Base-by-base conservation (phyloP, 2,113 vertebrate genomes). In the Pampusana beccarii region DNA sequence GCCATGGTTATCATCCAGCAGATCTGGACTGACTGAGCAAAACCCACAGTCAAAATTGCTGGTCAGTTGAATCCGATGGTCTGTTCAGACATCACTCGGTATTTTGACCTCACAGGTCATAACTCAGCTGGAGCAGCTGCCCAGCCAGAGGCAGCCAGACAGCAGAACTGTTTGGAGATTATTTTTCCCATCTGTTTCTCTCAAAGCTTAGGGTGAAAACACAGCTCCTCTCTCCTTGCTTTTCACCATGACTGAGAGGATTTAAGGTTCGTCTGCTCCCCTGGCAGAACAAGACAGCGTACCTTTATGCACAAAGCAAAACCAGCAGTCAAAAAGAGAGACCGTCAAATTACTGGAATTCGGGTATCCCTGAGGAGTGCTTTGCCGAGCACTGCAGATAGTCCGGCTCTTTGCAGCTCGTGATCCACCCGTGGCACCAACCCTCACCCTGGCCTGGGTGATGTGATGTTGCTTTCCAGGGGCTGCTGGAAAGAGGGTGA, bases 121-220 rank as follows among this genome's bases (percentile, higher is more conserved):
- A 67, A 75, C 26, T 91, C 70, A 83, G 79, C 82, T 77, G 62
- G 31, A 80, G 38, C 48, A 86, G 56, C 66, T 93, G 71, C 33
- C 74, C 85, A 88, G 92, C 29, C 62, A 90, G 85, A 65, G 78
- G 67, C 74, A 93, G 70, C 11, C 74, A 83, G 70, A 48, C 48
- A 90, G 48, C 61, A 69, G 86, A 83, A 28, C 54, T 60, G 2
- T 53, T 77, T 50, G 58, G 36, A 26, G 40, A 11, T 50, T 54
- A 36, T 31, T 86, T 86, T 74, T 50, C 60, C 42, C 75, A 60
- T 73, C 42, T 88, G 62, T 80, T 80, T 50, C 72, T 78, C 48
- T 82, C 54, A 15, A 0, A 38, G 61, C 57, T 64, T 21, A 40
- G 74, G 21, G 21, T 64, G 38, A 85, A 90, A 84, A 42, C 34